Conservation (phyloP, 2,797 vertebrate genomes). For the Pseudocheirus occidentalis region DNA sequence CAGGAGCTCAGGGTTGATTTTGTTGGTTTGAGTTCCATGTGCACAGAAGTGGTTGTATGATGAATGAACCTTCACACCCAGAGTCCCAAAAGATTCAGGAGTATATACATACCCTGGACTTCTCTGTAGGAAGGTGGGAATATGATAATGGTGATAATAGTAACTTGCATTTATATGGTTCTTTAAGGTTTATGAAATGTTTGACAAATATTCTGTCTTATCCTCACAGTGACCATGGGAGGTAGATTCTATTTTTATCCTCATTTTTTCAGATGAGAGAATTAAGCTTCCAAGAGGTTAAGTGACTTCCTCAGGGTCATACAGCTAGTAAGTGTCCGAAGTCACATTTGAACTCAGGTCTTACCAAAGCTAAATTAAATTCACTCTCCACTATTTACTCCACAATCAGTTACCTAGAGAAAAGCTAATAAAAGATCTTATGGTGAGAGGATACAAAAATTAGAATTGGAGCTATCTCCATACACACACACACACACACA, state of each 20-base stretch:
- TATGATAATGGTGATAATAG: not conserved
- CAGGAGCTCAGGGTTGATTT: not conserved
- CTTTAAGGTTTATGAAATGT: not conserved
- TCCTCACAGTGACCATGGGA: not conserved
- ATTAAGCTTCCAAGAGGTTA: not conserved
- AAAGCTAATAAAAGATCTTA: not conserved
- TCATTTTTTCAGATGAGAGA: not conserved
- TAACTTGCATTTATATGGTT: not conserved
- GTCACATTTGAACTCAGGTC: not conserved
- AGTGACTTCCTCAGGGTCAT: not conserved
- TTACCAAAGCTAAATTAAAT: not conserved
- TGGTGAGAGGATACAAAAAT: not conserved
- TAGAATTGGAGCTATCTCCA: not conserved
- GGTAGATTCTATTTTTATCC: not conserved
- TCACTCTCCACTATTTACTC: not conserved
- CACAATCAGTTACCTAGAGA: not conserved
- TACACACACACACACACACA: not conserved
- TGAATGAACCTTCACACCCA: conserved; percentile 2
- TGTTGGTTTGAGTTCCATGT: not conserved
- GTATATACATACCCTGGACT: not conserved
- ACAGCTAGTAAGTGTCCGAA: not conserved
- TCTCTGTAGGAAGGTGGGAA: conserved; percentile 1
- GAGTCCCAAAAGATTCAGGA: not conserved
- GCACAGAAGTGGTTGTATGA: not conserved
- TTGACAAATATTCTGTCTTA: not conserved